Percentiles rank a stretch among this genome's conserved stretches.
Conservation (phyloP, 2,888 invertebrate genomes). For the Pseudococcus jackbeardsleyi region DNA sequence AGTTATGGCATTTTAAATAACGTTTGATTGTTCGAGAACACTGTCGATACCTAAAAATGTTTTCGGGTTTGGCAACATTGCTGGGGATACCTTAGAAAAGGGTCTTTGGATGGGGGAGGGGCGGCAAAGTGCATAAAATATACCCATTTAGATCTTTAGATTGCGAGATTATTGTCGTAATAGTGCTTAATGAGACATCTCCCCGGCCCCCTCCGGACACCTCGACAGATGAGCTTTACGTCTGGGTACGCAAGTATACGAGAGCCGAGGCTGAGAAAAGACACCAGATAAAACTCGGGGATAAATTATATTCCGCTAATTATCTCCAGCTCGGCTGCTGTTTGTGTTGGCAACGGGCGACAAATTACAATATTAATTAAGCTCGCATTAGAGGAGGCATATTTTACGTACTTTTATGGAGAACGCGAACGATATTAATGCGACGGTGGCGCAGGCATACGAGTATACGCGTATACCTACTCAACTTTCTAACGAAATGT, state of each 20-base stretch:
- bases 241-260: neutral
- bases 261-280: neutral
- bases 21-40: neutral
- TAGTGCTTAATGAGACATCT: neutral
- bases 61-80: neutral
- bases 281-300: neutral
- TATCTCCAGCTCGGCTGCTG: neutral
- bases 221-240: neutral
- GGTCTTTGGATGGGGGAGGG: neutral
- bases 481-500: neutral
- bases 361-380: conserved; percentile 52
- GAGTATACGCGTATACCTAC: neutral
- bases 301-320: conserved; percentile 3
- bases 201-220: neutral
- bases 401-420: neutral
- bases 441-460: neutral
- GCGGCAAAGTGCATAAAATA: conserved; percentile 8
- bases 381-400: conserved; percentile 14
- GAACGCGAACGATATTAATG: too few species aligned
- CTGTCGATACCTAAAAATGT: neutral
- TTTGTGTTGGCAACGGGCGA: conserved; percentile 10
- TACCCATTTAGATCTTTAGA: neutral
- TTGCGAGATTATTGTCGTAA: neutral
- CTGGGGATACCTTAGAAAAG: neutral
- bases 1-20: conserved; percentile 49